Conservation (phyloP, 2,113 vertebrate genomes). For the Tauraco erythrolophus region DNA sequence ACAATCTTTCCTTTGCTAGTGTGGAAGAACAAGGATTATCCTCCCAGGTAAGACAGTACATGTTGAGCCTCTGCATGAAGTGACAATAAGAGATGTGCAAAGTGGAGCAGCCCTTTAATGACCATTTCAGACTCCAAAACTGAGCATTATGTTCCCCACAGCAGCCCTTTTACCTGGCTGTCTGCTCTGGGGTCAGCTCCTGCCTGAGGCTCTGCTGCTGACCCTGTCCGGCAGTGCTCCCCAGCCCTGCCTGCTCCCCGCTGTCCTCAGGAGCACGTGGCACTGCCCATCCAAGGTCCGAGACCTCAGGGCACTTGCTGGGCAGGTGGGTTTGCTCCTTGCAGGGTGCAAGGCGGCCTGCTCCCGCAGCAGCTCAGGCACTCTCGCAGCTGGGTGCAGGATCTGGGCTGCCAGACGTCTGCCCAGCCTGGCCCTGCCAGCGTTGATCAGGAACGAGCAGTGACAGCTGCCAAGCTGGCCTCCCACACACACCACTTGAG, state of each 20-base stretch:
- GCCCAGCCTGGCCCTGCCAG: not conserved
- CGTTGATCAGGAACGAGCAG: accelerated
- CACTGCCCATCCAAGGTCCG: accelerated
- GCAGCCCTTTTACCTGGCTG: not conserved
- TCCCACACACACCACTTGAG: not conserved
- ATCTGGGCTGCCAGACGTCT: not conserved
- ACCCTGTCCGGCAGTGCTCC: not conserved
- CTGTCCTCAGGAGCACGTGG: accelerated
- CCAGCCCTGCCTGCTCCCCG: not conserved
- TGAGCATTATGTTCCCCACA: not conserved
- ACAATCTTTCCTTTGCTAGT: not conserved
- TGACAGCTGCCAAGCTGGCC: not conserved
- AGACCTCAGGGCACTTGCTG: accelerated
- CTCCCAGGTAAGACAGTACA: not conserved
- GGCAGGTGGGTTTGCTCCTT: not conserved
- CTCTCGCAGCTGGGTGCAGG: not conserved
- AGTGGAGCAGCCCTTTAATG: not conserved
- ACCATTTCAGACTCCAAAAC: not conserved
- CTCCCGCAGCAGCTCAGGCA: accelerated
- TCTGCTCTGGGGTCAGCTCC: not conserved
- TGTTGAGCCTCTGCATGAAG: accelerated
- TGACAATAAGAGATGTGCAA: not conserved
- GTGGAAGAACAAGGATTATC: not conserved
- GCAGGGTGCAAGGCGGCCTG: not conserved
- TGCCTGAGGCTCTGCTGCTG: not conserved